Evolutionary conservation across 92 coral and sea anemone genomes (phyloP).

Genomic region (Epizoanthus stellaris): DNA sequence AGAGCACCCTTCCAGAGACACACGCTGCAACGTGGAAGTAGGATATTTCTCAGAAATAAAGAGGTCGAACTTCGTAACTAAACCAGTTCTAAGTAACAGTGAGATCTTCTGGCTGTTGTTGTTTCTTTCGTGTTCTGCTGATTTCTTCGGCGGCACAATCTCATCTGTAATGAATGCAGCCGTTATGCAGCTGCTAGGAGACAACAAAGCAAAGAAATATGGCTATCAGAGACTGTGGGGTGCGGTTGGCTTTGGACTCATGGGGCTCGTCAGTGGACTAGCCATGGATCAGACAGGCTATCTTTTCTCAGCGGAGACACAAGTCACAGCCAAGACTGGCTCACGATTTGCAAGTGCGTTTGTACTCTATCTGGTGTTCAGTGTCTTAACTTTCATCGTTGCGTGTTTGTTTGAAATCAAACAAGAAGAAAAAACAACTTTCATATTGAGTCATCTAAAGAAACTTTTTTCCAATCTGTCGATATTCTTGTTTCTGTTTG

Average conservation of each 20-base stretch:
- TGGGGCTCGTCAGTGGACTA: background rate
- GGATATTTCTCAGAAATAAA: background rate
- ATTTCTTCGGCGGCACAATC: background rate
- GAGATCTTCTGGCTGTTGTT: background rate
- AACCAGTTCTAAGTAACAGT: background rate
- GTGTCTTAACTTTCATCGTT: background rate
- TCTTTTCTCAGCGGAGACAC: background rate
- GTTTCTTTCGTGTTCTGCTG: background rate
- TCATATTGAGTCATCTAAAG: background rate
- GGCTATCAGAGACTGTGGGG: slow-evolving; percentile 1
- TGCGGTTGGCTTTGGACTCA: background rate
- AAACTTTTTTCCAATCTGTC: background rate
- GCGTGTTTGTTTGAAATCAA: slow-evolving; percentile 4
- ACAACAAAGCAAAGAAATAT: background rate
- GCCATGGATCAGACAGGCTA: background rate
- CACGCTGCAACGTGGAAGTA: background rate
- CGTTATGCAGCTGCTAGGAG: background rate
- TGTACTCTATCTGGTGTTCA: background rate
- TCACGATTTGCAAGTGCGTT: background rate
- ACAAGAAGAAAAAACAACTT: background rate
- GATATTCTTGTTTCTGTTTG: background rate
- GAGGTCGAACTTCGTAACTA: background rate
- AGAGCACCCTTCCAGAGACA: background rate
- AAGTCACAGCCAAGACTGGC: background rate
- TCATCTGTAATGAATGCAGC: background rate